These are phyloP conservation scores for Disparrhopalites patrizii DNA, from an alignment of 2,888 invertebrate species.

Conservation along the genomic window DNA sequence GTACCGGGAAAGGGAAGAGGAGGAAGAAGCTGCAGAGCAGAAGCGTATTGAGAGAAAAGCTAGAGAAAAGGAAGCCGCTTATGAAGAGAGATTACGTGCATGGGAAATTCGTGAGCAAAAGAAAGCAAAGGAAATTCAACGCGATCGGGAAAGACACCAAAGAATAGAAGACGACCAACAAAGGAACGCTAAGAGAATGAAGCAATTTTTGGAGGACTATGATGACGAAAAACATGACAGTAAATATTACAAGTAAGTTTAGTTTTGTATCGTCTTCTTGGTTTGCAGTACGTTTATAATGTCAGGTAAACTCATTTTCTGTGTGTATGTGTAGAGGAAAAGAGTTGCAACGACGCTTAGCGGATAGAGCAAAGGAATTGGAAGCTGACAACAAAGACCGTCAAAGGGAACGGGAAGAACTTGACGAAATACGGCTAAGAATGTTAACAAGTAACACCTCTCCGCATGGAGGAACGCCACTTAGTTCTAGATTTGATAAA, in stretches of 20 bases:
- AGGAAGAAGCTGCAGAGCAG: conserved; percentile 86
- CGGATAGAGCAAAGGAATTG: conserved; percentile 88
- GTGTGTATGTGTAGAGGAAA: conserved; percentile 61
- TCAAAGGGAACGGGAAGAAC: conserved; percentile 79
- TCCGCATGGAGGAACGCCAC: conserved; percentile 52
- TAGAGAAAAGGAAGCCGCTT: conserved; percentile 92
- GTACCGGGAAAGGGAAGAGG: conserved; percentile 71
- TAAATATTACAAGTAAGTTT: conserved; percentile 83
- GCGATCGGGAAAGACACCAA: conserved; percentile 78
- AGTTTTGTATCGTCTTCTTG: not conserved
- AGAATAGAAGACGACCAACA: conserved; percentile 80
- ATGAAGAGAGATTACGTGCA: conserved; percentile 64
- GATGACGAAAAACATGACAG: conserved; percentile 96
- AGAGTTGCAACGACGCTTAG: conserved; percentile 82
- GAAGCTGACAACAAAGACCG: conserved; percentile 87
- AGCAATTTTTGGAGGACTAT: conserved; percentile 98
- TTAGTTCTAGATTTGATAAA: conserved; percentile 52
- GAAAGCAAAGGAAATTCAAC: conserved; percentile 84
- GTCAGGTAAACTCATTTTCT: not conserved
- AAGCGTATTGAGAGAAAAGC: conserved; percentile 86
- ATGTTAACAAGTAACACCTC: conserved; percentile 56
- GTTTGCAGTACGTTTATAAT: not conserved
- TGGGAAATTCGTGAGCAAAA: conserved; percentile 90
- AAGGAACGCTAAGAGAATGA: conserved; percentile 86
- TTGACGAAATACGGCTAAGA: conserved; percentile 74